Base-by-base conservation (phyloP, 1,140 invertebrate genomes). In the Bradynema listronoti region DNA sequence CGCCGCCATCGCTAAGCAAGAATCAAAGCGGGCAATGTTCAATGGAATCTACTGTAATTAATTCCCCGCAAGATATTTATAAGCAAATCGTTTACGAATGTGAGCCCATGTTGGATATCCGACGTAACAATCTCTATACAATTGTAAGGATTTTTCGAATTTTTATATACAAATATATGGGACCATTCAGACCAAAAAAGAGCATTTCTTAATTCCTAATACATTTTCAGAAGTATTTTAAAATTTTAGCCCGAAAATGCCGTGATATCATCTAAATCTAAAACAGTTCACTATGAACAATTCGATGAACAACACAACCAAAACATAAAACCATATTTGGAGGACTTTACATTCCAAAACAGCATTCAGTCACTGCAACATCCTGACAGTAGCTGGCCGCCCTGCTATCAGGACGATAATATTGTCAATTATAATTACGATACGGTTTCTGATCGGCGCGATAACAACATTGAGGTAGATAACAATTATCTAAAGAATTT, bases 1-100 rank as follows among this genome's bases (percentile, higher is more conserved):
- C 1, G 25, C 11, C 11, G 33, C 43, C 22, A 3, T 19, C 27
- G 30, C 16, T 27, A 19, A 56, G 19, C 27, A 52, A 22, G n/a
- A 16, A 33, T 30, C 29, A 56, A 45, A 11, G 50, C 22, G 36
- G 50, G 29, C 14, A 11, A 14, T 25, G 27, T 43, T 22, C 55
- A 36, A 47, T 4, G n/a, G 25, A 27, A 30, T 43, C 46, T 49
- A 42, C 46, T 9, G 9, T 42, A n/a, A 24, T 65, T 27, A 11
- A 22, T 22, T 57, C 57, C 0, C 67, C 56, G n/a, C 42, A 66
- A 58, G 67, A 71, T 16, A 69, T 69, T 47, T 69, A 72, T 45
- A 19, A 58, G 25, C 60, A 69, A 32, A 69, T 69, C 16, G 65
- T 69, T 11, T 43, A 51, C 25, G 67, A 69, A 58, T 69, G 67